Conservation (phyloP, 2,113 vertebrate species). For the Marmota flaviventris region DNA sequence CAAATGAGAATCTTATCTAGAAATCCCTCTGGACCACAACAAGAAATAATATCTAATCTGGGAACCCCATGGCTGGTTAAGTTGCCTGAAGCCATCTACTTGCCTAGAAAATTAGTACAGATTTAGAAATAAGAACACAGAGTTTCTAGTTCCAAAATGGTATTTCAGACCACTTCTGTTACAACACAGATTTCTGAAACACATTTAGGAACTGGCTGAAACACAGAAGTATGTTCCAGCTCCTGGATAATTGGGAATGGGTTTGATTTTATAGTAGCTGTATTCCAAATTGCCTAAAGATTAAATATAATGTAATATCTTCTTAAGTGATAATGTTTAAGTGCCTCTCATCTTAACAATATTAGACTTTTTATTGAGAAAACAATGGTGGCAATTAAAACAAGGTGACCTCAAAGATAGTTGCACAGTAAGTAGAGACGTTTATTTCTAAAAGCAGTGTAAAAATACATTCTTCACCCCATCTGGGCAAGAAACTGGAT, state of each 20-base stretch:
- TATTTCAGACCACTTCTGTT: background rate
- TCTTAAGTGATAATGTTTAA: background rate
- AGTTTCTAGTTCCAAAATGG: background rate
- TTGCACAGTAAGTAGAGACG: background rate
- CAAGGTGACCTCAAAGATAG: background rate
- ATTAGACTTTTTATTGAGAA: background rate
- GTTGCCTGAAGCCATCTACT: background rate
- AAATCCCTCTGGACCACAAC: background rate
- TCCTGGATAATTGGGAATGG: background rate
- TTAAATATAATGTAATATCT: slow-evolving; percentile 40
- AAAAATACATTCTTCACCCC: background rate
- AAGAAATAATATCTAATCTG: background rate
- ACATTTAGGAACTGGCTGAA: background rate
- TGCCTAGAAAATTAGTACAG: background rate
- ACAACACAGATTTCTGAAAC: slow-evolving; percentile 10
- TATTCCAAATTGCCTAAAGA: slow-evolving; percentile 34
- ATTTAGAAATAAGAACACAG: background rate
- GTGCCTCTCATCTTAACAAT: background rate
- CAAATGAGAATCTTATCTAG: background rate
- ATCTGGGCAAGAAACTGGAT: background rate
- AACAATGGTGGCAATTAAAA: background rate
- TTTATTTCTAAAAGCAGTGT: background rate
- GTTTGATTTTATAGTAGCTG: background rate
- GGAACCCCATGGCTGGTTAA: background rate
- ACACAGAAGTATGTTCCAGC: background rate